Conservation (phyloP, 2,888 invertebrate genomes). For the Drosophila setosimentum region DNA sequence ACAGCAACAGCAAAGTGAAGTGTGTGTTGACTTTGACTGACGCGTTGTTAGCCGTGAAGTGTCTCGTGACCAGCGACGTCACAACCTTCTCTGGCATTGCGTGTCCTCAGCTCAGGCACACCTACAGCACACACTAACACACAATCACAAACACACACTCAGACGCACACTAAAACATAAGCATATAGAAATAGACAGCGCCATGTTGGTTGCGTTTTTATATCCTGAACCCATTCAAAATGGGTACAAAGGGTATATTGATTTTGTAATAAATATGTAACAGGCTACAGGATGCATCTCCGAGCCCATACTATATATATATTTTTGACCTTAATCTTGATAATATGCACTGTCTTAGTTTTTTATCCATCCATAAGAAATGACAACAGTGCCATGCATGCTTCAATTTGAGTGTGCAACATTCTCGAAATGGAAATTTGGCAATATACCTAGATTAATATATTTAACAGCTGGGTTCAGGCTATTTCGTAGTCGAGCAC, state of each 20-base stretch:
- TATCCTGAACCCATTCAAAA: constrained; percentile 19
- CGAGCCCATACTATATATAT: not conserved
- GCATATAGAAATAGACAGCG: constrained; percentile 23
- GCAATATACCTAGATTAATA: no score
- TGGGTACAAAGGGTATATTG: not conserved
- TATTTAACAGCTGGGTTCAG: not conserved
- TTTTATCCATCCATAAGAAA: not conserved
- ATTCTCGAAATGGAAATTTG: no score
- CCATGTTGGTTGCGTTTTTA: constrained; percentile 15
- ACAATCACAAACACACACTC: not conserved
- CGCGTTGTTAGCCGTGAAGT: constrained; percentile 76
- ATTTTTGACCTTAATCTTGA: not conserved
- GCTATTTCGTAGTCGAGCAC: not conserved
- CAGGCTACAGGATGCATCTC: not conserved
- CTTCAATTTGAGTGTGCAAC: not conserved
- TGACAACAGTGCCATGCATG: not conserved
- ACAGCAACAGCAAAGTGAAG: constrained; percentile 56
- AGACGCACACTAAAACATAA: constrained; percentile 2
- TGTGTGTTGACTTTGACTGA: constrained; percentile 77
- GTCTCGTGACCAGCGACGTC: constrained; percentile 54
- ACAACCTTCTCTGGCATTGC: constrained; percentile 55
- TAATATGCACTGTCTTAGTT: not conserved
- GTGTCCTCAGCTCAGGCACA: constrained; percentile 30
- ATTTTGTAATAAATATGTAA: not conserved
- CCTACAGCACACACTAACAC: not conserved